Conservation (phyloP, 2,888 invertebrate species). For the Epirrhoe alternata region DNA sequence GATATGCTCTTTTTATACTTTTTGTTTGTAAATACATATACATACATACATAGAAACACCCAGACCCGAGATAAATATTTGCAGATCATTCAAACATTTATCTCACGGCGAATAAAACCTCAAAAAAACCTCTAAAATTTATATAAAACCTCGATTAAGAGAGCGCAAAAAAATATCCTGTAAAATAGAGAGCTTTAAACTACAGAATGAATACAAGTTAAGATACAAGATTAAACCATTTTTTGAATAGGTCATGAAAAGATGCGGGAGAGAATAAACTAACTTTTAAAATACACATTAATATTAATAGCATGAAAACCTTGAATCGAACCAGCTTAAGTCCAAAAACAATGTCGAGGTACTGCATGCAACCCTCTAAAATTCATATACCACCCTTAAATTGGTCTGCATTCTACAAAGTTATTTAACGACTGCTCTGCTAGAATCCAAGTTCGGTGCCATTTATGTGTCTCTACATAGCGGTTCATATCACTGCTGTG, state of each 20-base stretch:
- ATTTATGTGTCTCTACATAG: slow-evolving; percentile 70
- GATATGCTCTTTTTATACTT: too few species aligned
- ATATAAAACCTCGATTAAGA: not conserved
- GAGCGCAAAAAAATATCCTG: too few species aligned
- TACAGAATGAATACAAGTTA: too few species aligned
- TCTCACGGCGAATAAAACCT: too few species aligned
- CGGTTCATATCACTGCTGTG: slow-evolving; percentile 9
- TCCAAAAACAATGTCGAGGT: not conserved
- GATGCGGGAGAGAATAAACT: not conserved
- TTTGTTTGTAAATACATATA: too few species aligned
- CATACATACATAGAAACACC: too few species aligned
- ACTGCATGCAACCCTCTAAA: slow-evolving; percentile 1
- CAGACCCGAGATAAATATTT: too few species aligned
- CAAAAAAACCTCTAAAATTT: too few species aligned
- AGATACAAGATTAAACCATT: too few species aligned
- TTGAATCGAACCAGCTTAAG: not conserved
- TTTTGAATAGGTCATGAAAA: not conserved
- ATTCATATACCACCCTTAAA: slow-evolving; percentile 18
- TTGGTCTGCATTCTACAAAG: slow-evolving; percentile 35
- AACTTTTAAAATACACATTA: too few species aligned
- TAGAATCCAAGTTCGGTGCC: slow-evolving; percentile 56
- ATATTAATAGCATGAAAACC: not conserved
- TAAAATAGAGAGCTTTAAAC: too few species aligned
- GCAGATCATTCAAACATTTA: too few species aligned
- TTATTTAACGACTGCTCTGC: slow-evolving; percentile 48